Evolutionary conservation across 2,113 vertebrate genomes (phyloP).

Genomic region (Thryonomys swinderianus): DNA sequence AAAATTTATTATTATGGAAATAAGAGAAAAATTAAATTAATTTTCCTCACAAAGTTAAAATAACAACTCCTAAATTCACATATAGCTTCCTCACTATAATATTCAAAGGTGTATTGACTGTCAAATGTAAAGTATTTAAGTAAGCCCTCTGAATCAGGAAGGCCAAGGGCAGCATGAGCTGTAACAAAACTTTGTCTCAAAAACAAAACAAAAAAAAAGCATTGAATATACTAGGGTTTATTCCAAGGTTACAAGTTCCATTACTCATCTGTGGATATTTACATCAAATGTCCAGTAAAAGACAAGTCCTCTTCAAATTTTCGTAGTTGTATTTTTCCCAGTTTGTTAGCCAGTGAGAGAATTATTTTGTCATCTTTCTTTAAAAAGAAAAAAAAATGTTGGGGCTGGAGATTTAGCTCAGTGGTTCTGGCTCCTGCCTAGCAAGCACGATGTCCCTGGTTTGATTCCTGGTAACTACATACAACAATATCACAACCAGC

Average conservation of each 20-base stretch:
- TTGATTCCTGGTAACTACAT: too few species aligned
- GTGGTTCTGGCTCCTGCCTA: too few species aligned
- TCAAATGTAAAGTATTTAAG: slow-evolving; percentile 25
- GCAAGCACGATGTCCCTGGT: too few species aligned
- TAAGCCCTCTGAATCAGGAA: not conserved
- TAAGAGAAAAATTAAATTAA: slow-evolving; percentile 4
- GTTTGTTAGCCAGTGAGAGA: not conserved
- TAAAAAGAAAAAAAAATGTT: not conserved
- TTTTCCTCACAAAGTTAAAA: slow-evolving; percentile 12
- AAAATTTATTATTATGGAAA: slow-evolving; percentile 26
- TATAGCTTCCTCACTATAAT: not conserved
- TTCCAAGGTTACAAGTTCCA: slow-evolving; percentile 37
- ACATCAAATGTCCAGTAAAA: not conserved
- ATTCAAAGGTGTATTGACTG: slow-evolving; percentile 9
- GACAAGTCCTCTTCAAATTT: not conserved
- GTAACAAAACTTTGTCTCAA: not conserved
- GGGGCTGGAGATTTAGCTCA: too few species aligned
- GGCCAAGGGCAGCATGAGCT: not conserved
- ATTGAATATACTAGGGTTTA: slow-evolving; percentile 41
- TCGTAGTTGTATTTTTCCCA: not conserved
- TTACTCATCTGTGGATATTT: slow-evolving; percentile 40
- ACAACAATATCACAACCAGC: too few species aligned
- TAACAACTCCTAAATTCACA: not conserved
- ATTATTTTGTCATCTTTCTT: slow-evolving; percentile 3
- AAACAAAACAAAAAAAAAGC: not conserved